Evolutionary conservation across 2,113 vertebrate genomes (phyloP).

Genomic region (Neodontobutis hainanensis): DNA sequence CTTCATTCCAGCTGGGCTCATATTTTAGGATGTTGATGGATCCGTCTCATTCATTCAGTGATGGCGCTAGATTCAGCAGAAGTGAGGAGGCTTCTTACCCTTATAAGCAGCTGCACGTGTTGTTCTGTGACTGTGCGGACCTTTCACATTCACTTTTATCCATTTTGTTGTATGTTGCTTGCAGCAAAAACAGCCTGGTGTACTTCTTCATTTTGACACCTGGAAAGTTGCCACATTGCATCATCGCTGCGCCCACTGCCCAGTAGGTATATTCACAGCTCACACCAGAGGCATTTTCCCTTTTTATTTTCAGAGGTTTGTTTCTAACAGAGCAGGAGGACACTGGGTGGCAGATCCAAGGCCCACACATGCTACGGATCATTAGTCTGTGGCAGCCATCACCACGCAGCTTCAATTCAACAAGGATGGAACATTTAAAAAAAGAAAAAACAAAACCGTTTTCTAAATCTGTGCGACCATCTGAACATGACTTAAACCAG

Average conservation of each 20-base stretch:
- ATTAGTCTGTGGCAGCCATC: not conserved
- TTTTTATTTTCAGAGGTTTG: not conserved
- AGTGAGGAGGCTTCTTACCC: not conserved
- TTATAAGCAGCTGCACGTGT: not conserved
- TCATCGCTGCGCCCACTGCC: not conserved
- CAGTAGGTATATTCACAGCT: not conserved
- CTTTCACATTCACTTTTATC: not conserved
- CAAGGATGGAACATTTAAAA: not conserved
- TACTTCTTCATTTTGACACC: not conserved
- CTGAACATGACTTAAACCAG: constrained; percentile 2
- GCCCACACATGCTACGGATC: not conserved
- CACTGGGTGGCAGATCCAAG: not conserved
- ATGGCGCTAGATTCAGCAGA: not conserved
- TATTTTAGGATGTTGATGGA: constrained; percentile 17
- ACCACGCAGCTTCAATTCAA: not conserved
- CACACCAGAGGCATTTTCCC: not conserved
- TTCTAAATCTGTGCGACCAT: not conserved
- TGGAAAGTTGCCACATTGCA: not conserved
- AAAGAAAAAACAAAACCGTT: not conserved
- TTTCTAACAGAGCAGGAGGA: not conserved
- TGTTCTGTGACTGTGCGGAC: not conserved
- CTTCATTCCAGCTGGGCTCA: not conserved
- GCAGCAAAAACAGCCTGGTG: not conserved
- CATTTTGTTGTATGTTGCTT: not conserved
- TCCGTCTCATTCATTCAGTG: constrained; percentile 2